A percentile compares a stretch with the other conserved stretches of the same genome.
Conservation (phyloP, 2,113 vertebrate genomes). For the Mola mola region DNA sequence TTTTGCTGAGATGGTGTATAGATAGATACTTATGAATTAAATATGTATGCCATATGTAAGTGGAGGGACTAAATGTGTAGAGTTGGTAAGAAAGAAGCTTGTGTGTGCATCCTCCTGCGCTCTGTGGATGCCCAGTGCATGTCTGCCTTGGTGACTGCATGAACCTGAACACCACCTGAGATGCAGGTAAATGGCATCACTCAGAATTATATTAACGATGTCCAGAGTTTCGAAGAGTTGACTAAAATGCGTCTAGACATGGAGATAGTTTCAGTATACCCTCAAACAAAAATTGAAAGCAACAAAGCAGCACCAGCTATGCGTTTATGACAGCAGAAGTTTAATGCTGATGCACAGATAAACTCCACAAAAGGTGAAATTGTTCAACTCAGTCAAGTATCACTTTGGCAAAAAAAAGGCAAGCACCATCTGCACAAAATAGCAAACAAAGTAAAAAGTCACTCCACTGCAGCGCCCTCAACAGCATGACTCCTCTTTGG, state of each 20-base stretch:
- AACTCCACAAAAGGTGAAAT: no score
- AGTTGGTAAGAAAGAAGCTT: no score
- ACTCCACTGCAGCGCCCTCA: conserved; percentile 61
- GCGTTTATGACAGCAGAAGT: no score
- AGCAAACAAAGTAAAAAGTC: conserved; percentile 57
- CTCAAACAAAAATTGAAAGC: no score
- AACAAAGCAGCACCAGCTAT: no score
- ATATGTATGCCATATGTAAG: conserved; percentile 48
- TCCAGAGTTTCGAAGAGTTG: no score
- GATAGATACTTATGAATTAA: conserved; percentile 40
- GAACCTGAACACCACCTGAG: conserved; percentile 33
- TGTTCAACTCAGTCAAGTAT: conserved; percentile 13
- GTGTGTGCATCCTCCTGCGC: no score
- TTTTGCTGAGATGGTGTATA: conserved; percentile 12
- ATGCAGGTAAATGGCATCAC: conserved; percentile 22
- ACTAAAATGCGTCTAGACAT: no score
- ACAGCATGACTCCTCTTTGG: conserved; percentile 48
- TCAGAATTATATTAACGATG: neutral
- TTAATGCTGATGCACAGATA: no score
- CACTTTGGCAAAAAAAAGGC: no score
- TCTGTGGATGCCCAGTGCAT: conserved; percentile 53
- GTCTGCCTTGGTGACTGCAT: conserved; percentile 52
- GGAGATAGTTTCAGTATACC: no score
- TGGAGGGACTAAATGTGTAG: conserved; percentile 12
- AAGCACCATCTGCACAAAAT: neutral